Conservation (phyloP, 2,113 vertebrate species). For the Oreotrochilus melanogaster region DNA sequence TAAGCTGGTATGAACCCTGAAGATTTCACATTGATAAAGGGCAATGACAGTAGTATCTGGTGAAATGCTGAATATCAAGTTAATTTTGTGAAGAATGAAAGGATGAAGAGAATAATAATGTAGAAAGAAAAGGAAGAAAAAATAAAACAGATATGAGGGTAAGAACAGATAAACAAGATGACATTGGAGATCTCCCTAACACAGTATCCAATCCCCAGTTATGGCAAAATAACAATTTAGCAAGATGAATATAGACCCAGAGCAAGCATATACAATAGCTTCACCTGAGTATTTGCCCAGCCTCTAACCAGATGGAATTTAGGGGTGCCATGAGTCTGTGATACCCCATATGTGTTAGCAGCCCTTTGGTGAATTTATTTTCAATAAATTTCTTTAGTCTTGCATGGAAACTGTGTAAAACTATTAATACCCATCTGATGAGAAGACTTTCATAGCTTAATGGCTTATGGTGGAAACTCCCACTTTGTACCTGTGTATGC, state of each 20-base stretch:
- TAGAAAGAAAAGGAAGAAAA: neutral
- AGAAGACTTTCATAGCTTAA: neutral
- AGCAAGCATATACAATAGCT: neutral
- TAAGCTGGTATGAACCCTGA: neutral
- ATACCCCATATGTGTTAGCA: neutral
- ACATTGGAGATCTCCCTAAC: rapidly evolving
- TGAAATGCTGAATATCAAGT: neutral
- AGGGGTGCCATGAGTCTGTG: neutral
- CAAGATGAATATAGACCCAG: neutral
- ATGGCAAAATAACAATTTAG: neutral
- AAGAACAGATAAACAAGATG: neutral
- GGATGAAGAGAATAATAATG: neutral
- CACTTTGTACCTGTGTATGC: neutral
- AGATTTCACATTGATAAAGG: neutral
- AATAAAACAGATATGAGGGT: neutral
- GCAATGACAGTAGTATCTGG: neutral
- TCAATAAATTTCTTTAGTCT: neutral
- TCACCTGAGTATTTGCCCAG: neutral
- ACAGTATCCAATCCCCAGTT: neutral
- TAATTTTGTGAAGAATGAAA: neutral
- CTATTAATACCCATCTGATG: neutral
- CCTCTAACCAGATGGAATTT: neutral
- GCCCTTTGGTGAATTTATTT: neutral
- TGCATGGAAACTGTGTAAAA: neutral
- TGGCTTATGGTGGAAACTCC: neutral